These are phyloP conservation scores for Morus bassanus DNA, from an alignment of 2,797 vertebrate species.

Conservation along the genomic window DNA sequence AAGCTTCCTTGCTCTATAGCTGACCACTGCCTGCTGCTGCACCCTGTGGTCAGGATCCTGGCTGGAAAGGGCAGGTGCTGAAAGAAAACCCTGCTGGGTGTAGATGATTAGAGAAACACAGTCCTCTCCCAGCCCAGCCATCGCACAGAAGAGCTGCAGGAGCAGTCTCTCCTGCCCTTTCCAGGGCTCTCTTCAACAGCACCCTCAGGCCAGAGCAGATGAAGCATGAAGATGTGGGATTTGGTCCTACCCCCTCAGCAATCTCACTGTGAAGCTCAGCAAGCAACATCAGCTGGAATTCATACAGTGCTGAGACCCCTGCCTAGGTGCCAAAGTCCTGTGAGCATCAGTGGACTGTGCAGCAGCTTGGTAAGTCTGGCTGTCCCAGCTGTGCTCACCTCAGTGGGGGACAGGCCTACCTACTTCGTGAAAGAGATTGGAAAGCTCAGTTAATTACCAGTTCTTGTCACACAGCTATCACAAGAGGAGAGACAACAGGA, in stretches of 20 bases:
- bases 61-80: not conserved
- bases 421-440: slow-evolving; percentile 1
- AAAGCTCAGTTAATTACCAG: slow-evolving; percentile 56
- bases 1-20: not conserved
- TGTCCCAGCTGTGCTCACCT: not conserved
- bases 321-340: not conserved
- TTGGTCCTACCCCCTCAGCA: not conserved
- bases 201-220: not conserved
- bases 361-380: not conserved
- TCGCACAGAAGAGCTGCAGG: not conserved
- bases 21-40: not conserved
- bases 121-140: not conserved
- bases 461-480: slow-evolving; percentile 35
- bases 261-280: not conserved
- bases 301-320: not conserved
- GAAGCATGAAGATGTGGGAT: not conserved
- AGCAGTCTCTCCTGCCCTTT: not conserved
- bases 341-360: not conserved
- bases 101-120: not conserved
- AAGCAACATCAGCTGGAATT: not conserved
- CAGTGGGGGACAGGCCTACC: not conserved
- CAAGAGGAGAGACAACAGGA: slow-evolving; percentile 29
- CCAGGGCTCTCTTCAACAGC: not conserved
- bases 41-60: not conserved
- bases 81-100: not conserved